Evolutionary conservation across 2,888 invertebrate species (phyloP).

Genomic region (Sphaeridia pumilis): DNA sequence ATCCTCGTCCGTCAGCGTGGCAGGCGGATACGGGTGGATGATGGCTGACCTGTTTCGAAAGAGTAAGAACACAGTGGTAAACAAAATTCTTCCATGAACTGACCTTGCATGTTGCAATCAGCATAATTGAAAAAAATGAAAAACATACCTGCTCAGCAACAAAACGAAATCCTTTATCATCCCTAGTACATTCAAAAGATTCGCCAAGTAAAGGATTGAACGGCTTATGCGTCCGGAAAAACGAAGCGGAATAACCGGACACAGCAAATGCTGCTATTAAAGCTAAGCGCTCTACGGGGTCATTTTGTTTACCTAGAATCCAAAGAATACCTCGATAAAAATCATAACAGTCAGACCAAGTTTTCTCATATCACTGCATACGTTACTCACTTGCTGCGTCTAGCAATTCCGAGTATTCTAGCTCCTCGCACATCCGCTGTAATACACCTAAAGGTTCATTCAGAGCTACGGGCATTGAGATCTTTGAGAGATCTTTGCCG

Average conservation of each 20-base stretch:
- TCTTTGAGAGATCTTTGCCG: slow-evolving; percentile 71
- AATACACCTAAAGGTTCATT: slow-evolving; percentile 73
- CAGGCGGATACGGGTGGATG: slow-evolving; percentile 75
- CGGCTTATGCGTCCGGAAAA: slow-evolving; percentile 65
- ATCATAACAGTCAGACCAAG: neutral
- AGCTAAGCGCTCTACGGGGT: slow-evolving; percentile 60
- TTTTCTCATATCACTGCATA: neutral
- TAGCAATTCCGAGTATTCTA: slow-evolving; percentile 68
- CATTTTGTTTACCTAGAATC: slow-evolving; percentile 46
- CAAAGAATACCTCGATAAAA: neutral
- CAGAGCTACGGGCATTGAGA: slow-evolving; percentile 64
- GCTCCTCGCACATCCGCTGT: slow-evolving; percentile 66
- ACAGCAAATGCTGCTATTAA: slow-evolving; percentile 70
- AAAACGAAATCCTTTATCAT: slow-evolving; percentile 65
- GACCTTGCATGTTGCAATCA: neutral
- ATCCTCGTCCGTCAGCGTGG: slow-evolving; percentile 62
- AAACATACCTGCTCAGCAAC: slow-evolving; percentile 59
- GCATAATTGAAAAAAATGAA: neutral
- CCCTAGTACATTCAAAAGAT: slow-evolving; percentile 67
- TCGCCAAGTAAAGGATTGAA: slow-evolving; percentile 74
- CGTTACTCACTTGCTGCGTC: slow-evolving; percentile 50
- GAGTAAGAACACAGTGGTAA: neutral
- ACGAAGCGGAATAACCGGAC: slow-evolving; percentile 61
- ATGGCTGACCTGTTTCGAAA: slow-evolving; percentile 55
- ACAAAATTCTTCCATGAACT: neutral